A percentile compares a stretch with the other conserved stretches of the same genome.
phyloP scores from a whole-genome alignment of 1,140 invertebrate species.

The Calephelis nemesis region DNA sequence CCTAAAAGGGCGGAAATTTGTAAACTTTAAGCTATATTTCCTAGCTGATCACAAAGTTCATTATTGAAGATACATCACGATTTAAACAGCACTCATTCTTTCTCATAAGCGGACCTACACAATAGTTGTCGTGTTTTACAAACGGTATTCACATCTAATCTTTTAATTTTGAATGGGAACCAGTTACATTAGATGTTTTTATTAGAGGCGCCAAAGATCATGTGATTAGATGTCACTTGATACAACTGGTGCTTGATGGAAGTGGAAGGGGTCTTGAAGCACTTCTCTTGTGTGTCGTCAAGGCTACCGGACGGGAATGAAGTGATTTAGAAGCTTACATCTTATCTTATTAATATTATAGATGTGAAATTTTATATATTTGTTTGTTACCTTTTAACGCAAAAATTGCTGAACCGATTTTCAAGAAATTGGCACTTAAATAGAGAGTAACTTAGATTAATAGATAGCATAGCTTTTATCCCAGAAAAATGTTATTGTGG shows the following conservation, averaged over 20 bases:
- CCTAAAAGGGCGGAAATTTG: too few relatives aligned
- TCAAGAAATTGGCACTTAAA: too few relatives aligned
- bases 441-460: too few relatives aligned
- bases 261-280: slow-evolving; percentile 8
- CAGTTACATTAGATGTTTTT: slow-evolving; percentile 12
- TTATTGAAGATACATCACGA: too few relatives aligned
- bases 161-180: slow-evolving; percentile 5
- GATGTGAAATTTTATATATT: too few relatives aligned
- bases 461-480: too few relatives aligned
- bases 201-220: slow-evolving; percentile 3
- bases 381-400: too few relatives aligned
- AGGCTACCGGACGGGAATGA: neutral
- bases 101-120: neutral
- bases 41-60: too few relatives aligned
- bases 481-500: too few relatives aligned
- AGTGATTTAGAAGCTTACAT: neutral
- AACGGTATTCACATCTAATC: slow-evolving; percentile 8
- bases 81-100: neutral
- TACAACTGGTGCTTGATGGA: slow-evolving; percentile 3
- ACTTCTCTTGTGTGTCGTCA: neutral
- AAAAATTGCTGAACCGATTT: too few relatives aligned
- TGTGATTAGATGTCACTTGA: slow-evolving; percentile 11
- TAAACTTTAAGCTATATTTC: too few relatives aligned
- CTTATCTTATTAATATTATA: too few relatives aligned
- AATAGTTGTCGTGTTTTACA: slow-evolving; percentile 5